Conservation (phyloP, 2,888 invertebrate species). For the Drosophila anomelani region DNA sequence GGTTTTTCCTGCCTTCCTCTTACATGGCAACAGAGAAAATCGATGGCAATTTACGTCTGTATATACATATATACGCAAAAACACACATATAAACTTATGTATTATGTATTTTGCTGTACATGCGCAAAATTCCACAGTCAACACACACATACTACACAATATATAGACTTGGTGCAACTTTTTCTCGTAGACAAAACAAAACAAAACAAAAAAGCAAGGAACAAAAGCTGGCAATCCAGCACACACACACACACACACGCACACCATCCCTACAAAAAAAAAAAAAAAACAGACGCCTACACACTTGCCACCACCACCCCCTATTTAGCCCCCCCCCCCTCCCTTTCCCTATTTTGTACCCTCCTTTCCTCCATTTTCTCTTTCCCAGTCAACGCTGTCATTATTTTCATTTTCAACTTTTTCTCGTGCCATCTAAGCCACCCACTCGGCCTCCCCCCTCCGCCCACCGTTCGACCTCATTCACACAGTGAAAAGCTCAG, state of each 20-base stretch:
- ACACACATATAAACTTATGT: slow-evolving; percentile 51
- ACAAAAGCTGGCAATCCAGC: slow-evolving; percentile 33
- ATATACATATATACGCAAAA: slow-evolving; percentile 6
- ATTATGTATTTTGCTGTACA: slow-evolving; percentile 76
- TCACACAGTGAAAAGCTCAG: slow-evolving; percentile 43
- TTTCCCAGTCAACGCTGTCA: slow-evolving; percentile 54
- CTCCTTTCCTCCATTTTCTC: slow-evolving; percentile 10
- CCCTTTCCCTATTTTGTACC: slow-evolving; percentile 1
- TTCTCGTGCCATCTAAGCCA: slow-evolving; percentile 42
- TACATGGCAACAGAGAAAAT: slow-evolving; percentile 76
- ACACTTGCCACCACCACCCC: slow-evolving; percentile 20
- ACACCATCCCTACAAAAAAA: slow-evolving; percentile 15
- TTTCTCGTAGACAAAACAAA: slow-evolving; percentile 72
- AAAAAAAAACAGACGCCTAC: slow-evolving; percentile 19
- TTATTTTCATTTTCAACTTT: slow-evolving; percentile 79
- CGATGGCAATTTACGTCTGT: slow-evolving; percentile 71
- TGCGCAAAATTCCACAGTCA: slow-evolving; percentile 74
- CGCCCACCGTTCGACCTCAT: slow-evolving; percentile 68
- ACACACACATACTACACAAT: slow-evolving; percentile 37
- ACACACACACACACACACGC: slow-evolving; percentile 29
- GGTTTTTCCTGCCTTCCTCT: slow-evolving; percentile 29
- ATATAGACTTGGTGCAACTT: slow-evolving; percentile 45
- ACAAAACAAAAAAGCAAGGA: slow-evolving; percentile 50
- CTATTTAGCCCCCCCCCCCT: neutral
- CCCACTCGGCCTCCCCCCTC: slow-evolving; percentile 18